Evolutionary conservation across 2,888 invertebrate species (phyloP), one percentile per base, ranked within the genome.

Genomic region (Fabriciana adippe): DNA sequence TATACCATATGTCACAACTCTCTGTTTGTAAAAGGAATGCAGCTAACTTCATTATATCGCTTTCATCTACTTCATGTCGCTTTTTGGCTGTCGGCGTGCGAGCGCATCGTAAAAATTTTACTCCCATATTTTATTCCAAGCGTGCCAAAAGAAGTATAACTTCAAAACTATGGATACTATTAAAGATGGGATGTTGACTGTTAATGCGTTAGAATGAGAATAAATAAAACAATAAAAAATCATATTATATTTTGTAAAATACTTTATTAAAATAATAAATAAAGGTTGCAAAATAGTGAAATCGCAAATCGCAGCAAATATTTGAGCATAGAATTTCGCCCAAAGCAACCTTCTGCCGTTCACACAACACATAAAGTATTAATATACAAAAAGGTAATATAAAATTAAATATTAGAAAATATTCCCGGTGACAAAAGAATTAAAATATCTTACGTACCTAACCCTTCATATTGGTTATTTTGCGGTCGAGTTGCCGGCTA

Each of bases 211-310:
- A 47, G 11, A 3, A 15, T 14, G 47, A 48, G 6, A 50, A 41
- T 47, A 50, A 53, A 66, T 67, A 57, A 61, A 56, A 60, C 41
- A 57, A 63, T 41, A 8, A 51, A 26, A n/a, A 50, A 53, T n/a
- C 1, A 64, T 55, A 13, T 47, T 69, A 54, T 63, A 74, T 74
- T 81, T 83, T 86, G 83, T 84, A 90, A 89, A 90, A 88, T 88
- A 81, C 83, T 91, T 92, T 92, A 92, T 88, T 92, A 90, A 88
- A 89, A 86, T 88, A 89, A 91, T 91, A 91, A 92, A 90, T 90
- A 89, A 84, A 85, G 79, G 79, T 88, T 88, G 90, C 90, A 88
- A 89, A 84, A 85, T 79, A 87, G 86, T 86, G 86, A 86, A 81
- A 80, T 85, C 81, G 84, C 87, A 86, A 81, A 80, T 85, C 81